Base-by-base conservation (phyloP, 2,113 vertebrate genomes). In the Caranx melampygus region DNA sequence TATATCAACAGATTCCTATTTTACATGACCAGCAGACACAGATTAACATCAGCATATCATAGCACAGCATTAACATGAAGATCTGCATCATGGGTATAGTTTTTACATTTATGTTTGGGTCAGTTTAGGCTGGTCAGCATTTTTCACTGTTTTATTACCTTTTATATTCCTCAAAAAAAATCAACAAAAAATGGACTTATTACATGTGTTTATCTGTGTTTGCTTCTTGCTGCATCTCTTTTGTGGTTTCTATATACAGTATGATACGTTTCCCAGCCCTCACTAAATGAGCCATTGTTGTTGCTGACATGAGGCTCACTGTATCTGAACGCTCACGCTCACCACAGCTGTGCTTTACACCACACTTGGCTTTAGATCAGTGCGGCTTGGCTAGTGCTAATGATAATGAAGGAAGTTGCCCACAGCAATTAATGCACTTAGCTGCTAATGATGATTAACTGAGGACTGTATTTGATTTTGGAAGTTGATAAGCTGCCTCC, bases 371-470 rank as follows among this genome's bases (percentile, higher is more conserved):
- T 69, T 77, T 54, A 63, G 78, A 81, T 78, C 84, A 81, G 70
- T 78, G 9, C 13, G 26, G 40, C 85, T 71, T 33, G 44, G 59
- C 71, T 70, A 66, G 49, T 40, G 14, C 73, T 79, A 86, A 87
- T 68, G 81, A 85, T 89, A 88, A 86, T 68, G 73, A 82, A 89
- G 78, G 54, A 55, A 75, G 83, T 87, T 51, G 42, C 83, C 83
- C 75, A 59, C 88, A 65, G 82, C 87, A 86, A 87, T 90, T 85
- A 91, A 89, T 87, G 86, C 77, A 78, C 79, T 88, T 80, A 80
- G 62, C 72, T 60, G 2, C 75, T 89, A 86, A 90, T 85, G 84
- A 86, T 79, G 91, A 89, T 90, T 52, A 92, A 85, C 83, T 63
- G 75, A 65, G 60, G 79, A 76, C 72, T 78, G 78, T 54, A 55